These are phyloP conservation scores for Acanthoscelides obtectus DNA, from an alignment of 2,888 invertebrate genomes.

Conservation along the genomic window DNA sequence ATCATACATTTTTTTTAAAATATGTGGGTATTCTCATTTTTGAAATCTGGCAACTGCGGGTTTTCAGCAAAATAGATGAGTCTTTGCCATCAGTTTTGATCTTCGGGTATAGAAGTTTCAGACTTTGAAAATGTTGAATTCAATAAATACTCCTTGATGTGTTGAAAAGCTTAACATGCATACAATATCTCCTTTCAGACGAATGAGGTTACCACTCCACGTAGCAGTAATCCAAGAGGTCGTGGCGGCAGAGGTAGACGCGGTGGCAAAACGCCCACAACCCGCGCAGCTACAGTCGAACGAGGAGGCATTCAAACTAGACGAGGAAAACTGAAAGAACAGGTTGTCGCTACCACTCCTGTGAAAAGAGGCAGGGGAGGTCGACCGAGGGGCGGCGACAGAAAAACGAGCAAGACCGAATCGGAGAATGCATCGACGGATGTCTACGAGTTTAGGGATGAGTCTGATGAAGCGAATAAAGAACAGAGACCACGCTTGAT, in stretches of 20 bases:
- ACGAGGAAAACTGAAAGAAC: constrained; percentile 37
- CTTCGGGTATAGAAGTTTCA: too few species aligned
- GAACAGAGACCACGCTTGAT: constrained; percentile 70
- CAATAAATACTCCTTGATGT: too few species aligned
- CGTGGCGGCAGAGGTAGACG: constrained; percentile 40
- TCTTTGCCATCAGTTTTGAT: too few species aligned
- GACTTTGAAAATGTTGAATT: too few species aligned
- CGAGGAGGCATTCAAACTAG: constrained; percentile 55
- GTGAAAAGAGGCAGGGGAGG: constrained; percentile 46
- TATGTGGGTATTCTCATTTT: too few species aligned
- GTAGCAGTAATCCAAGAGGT: constrained; percentile 23
- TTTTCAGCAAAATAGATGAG: too few species aligned
- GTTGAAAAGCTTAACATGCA: background rate
- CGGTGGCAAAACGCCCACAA: constrained; percentile 22
- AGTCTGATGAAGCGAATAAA: constrained; percentile 69
- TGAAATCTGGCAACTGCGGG: too few species aligned
- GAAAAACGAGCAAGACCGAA: constrained; percentile 53
- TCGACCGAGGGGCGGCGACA: constrained; percentile 53
- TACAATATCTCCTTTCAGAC: background rate
- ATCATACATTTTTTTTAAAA: too few species aligned
- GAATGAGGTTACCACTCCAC: background rate
- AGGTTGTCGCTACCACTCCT: constrained; percentile 17
- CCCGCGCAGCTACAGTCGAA: constrained; percentile 25
- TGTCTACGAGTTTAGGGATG: constrained; percentile 88
- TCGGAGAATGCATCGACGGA: constrained; percentile 62